Evolutionary conservation across 2,888 invertebrate species (phyloP), one percentile per base, ranked within the genome.

Genomic region (Apamea monoglypha): DNA sequence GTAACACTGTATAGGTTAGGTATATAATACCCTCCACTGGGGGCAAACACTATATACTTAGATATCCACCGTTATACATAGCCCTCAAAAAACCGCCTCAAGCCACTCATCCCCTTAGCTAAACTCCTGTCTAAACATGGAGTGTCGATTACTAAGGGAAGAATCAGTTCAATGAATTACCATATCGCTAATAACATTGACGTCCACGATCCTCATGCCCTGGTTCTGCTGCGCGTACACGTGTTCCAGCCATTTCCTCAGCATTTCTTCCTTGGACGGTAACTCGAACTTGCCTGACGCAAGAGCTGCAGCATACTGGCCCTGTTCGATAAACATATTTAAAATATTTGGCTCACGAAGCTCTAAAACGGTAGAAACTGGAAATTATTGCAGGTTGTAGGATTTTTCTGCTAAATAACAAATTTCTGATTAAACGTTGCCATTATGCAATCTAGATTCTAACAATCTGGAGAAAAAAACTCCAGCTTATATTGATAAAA

Each of bases 211-310:
- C 88, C 92, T 95, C 91, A 93, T 92, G 40, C 93, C 89, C 44
- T 87, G 88, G 4, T 86, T 78, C 76, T 92, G 93, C n/a, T 95
- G 91, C 1, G 94, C 89, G 87, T 97, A 95, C 61, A 98, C 98
- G 40, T 96, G 92, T 56, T 97, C 95, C 10, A 97, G 97, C 96
- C 96, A 96, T 61, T 97, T 97, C 81, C 93, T 94, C 82, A 97
- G 90, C 98, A 98, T 98, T 73, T 96, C 96, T 16, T 97, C 97
- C 81, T 96, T 97, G 0, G 97, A 91, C 0, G 98, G 98, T 56
- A 98, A 93, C 64, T 92, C 87, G 88, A 97, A 95, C 50, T 96
- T 96, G 0, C 97, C 98, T 36, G 97, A 97, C 10, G 98, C 95
- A 32, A 97, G 91, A 2, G 97, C 97, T 68, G 98, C 95, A 87